Evolutionary conservation across 92 coral and sea anemone genomes (phyloP).

Genomic region (Bergia puertoricense): DNA sequence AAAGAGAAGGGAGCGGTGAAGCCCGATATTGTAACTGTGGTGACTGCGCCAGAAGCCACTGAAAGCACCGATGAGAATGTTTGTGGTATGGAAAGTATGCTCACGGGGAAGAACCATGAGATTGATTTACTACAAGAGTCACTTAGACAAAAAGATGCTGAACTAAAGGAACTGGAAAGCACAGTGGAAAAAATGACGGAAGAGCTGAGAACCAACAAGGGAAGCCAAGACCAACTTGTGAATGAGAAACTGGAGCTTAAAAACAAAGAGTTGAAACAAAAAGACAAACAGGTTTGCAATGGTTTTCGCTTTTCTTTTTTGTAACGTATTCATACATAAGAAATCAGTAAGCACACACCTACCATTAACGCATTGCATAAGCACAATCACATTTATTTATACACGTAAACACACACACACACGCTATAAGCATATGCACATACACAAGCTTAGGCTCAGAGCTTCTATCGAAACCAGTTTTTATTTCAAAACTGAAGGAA

Average conservation of each 20-base stretch:
- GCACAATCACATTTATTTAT: neutral
- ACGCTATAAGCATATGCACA: too few species aligned
- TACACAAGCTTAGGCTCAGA: neutral
- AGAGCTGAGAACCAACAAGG: neutral
- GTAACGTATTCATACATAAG: neutral
- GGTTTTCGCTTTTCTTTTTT: neutral
- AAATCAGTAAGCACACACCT: too few species aligned
- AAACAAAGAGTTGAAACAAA: neutral
- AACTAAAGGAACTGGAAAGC: conserved; percentile 7
- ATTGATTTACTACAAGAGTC: neutral
- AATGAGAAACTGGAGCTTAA: conserved; percentile 5
- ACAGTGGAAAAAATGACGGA: conserved; percentile 6
- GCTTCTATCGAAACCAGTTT: neutral
- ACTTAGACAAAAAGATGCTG: neutral
- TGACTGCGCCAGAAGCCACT: neutral
- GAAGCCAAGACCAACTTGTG: neutral
- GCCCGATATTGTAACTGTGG: neutral
- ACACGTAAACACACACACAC: neutral
- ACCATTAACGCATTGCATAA: neutral
- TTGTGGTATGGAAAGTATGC: neutral
- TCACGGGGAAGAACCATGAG: conserved; percentile 6
- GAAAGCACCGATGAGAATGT: conserved; percentile 20
- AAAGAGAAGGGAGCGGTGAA: neutral
- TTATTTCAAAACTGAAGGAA: too few species aligned
- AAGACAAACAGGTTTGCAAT: neutral